Evolutionary conservation across 2,797 vertebrate genomes (phyloP), one percentile per base, ranked within the genome.

Genomic region (Graptemys geographica): DNA sequence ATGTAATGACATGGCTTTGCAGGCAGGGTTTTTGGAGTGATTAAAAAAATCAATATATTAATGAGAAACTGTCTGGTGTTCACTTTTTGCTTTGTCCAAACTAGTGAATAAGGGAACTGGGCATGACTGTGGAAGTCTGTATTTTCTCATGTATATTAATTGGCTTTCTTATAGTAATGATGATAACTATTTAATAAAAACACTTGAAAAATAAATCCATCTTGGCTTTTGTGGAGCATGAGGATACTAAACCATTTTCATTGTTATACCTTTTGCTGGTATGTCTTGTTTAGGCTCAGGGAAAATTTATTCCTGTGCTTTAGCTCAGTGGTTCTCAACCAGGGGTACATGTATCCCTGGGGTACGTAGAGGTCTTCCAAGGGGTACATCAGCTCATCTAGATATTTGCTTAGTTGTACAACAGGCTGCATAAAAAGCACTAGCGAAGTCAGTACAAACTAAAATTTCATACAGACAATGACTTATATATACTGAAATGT

Each of bases 121-220:
- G 33, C 15, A 65, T 65, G 62, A 74, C 27, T 44, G 72, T 74
- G 72, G 12, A 44, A 27, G 72, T 74, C 37, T 9, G 33, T 3
- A 81, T 21, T 62, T 84, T 79, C 13, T 90, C 90, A 15, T 81
- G 44, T 49, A 57, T 87, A 79, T 90, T 10, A 86, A 53, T 81
- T 88, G 74, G 8, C 31, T 80, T 92, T 72, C 23, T 27, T 92
- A 6, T 37, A 41, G 52, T 87, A 21, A 52, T 87, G 25, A 49
- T 31, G 84, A 79, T 91, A 62, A 0, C 6, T 53, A 5, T 90
- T 79, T 80, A 86, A 37, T 82, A 80, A 28, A 72, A 74, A 11
- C 91, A 33, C 11, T 80, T 76, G 8, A 76, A 28, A 83, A 85
- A 13, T 4, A 79, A 83, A 76, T 89, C 56, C 27, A 44, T 94